Conservation (phyloP, 2,797 vertebrate species). For the Sebastes kiyomatsui region DNA sequence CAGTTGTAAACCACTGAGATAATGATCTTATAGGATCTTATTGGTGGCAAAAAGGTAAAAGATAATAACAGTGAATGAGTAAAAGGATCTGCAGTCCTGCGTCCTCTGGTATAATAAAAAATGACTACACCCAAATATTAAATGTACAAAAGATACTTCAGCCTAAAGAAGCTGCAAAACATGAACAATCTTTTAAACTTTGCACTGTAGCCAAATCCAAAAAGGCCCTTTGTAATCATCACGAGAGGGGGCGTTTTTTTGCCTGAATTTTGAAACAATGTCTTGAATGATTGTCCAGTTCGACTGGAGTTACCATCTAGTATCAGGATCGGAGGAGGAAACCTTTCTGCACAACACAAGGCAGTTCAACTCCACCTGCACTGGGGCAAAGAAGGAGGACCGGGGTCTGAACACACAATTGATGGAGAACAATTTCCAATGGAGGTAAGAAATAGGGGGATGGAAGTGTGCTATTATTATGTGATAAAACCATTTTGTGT, state of each 20-base stretch:
- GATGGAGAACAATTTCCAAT: slow-evolving; percentile 85
- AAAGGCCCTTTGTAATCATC: not conserved
- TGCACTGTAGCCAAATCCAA: not conserved
- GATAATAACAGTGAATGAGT: not conserved
- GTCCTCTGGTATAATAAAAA: not conserved
- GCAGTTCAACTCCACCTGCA: slow-evolving; percentile 87
- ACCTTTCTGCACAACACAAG: slow-evolving; percentile 75
- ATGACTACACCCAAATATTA: not conserved
- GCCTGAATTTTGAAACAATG: not conserved
- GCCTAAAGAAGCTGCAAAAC: not conserved
- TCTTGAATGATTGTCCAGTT: slow-evolving; percentile 68
- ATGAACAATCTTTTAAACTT: not conserved
- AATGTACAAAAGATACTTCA: not conserved
- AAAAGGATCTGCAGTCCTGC: not conserved
- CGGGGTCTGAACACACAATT: slow-evolving; percentile 88
- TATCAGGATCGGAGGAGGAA: slow-evolving; percentile 70
- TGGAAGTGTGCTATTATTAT: not conserved
- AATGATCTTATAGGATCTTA: not conserved
- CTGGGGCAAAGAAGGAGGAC: slow-evolving; percentile 77
- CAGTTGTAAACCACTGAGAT: not conserved
- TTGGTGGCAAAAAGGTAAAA: not conserved
- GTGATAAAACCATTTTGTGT: not conserved
- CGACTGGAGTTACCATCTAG: slow-evolving; percentile 53
- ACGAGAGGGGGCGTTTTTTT: not conserved
- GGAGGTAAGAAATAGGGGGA: slow-evolving; percentile 81